Evolutionary conservation across 2,113 vertebrate species (phyloP), one percentile per base, ranked within the genome.

Genomic region (Talpa occidentalis): DNA sequence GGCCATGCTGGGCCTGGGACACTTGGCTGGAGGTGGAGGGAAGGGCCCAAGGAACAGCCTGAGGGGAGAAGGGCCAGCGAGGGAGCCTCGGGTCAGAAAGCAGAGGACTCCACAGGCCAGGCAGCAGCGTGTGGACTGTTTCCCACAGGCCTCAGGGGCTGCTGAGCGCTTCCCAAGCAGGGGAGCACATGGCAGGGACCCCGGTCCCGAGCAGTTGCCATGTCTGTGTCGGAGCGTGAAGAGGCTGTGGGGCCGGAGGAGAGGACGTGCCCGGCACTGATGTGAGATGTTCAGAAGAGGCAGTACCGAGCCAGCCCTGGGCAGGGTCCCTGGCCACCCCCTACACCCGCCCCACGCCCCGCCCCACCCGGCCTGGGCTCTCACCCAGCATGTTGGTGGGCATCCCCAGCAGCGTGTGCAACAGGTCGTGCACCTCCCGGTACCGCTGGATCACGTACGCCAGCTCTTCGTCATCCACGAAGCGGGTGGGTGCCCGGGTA

Each of bases 311-410:
- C 16, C 35, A 70, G 66, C 66, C 12, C 32, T 0, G 0, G 37
- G 62, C 9, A 52, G 56, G 17, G 59, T 32, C 62, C 44, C 67
- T 28, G 15, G 40, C 52, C 10, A 10, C 22, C 6, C 21, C 28
- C 2, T n/a, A 2, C 22, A 10, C 52, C 37, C 40, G 3, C 3
- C 15, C 49, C 1, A 66, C 32, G 4, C 87, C 54, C 73, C 4
- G 0, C 32, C 17, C 74, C 52, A 67, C 22, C 0, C 7, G 37
- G n/a, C n/a, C n/a, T n/a, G n/a, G n/a, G n/a, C 21, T 96, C 99
- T 99, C 96, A 99, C 99, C 99, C 7, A 99, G 98, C 98, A 99
- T 99, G 97, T 99, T 99, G 66, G 99, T 99, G 42, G 99, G 99
- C 99, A 99, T 99, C 22, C 98, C 99, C 81, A 99, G 98, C 64